Percentiles rank a stretch among this genome's conserved stretches.
These are phyloP conservation scores for Neocrepidodera transversa DNA, from an alignment of 2,888 invertebrate species.

Conservation along the genomic window DNA sequence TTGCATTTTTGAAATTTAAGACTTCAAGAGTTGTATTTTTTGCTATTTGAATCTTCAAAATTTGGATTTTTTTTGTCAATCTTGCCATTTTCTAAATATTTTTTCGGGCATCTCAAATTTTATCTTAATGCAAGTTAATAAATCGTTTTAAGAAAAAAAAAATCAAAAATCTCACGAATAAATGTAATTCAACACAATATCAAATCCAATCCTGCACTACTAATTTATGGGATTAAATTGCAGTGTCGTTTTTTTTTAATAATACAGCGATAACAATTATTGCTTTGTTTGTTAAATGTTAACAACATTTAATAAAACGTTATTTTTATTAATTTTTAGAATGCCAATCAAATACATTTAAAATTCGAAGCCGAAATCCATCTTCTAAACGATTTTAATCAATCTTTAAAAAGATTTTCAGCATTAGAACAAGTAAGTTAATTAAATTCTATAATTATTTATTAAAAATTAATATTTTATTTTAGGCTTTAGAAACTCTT, in stretches of 20 bases:
- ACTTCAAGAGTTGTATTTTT: too few species aligned
- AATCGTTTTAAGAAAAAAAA: too few species aligned
- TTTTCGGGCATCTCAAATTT: too few species aligned
- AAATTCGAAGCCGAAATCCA: conserved; percentile 69
- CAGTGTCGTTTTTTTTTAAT: neutral
- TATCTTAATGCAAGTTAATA: too few species aligned
- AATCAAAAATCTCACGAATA: too few species aligned
- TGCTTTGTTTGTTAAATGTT: too few species aligned
- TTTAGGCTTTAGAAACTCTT: conserved; percentile 46
- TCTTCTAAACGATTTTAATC: conserved; percentile 67
- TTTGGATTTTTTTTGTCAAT: too few species aligned
- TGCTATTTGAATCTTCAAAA: too few species aligned
- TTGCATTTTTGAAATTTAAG: too few species aligned
- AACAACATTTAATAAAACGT: neutral
- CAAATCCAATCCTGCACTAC: conserved; percentile 1
- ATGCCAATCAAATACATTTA: conserved; percentile 64
- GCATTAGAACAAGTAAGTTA: conserved; percentile 63
- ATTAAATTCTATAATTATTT: neutral
- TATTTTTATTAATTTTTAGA: conserved; percentile 40
- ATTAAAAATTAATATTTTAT: neutral
- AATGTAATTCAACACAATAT: too few species aligned
- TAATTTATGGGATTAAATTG: conserved; percentile 5
- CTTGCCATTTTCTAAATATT: too few species aligned
- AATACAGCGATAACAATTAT: too few species aligned
- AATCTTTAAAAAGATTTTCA: conserved; percentile 65